phyloP scores from a whole-genome alignment of 2,888 invertebrate genomes.

The Colletes collaris region DNA sequence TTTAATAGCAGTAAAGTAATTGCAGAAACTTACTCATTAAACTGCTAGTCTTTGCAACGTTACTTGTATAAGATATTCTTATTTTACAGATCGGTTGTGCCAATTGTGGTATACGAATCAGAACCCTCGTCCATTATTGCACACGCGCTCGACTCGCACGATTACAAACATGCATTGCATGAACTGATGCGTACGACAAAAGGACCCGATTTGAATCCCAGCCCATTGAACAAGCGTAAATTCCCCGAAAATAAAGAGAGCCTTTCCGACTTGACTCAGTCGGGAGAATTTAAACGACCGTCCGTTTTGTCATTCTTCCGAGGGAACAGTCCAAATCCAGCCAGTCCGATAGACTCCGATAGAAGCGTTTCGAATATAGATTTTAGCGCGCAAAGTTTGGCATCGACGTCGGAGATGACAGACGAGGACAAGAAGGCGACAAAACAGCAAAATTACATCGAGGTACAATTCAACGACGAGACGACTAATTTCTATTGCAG shows the following conservation, averaged over 20 bases:
- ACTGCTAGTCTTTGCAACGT: too few relatives aligned
- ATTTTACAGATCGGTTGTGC: constrained; percentile 82
- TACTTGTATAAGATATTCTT: constrained; percentile 33
- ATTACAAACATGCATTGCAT: constrained; percentile 87
- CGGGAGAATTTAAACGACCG: constrained; percentile 78
- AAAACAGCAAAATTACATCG: constrained; percentile 83
- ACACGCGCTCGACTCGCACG: constrained; percentile 89
- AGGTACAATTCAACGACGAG: constrained; percentile 86
- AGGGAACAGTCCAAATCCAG: constrained; percentile 78
- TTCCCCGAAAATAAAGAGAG: constrained; percentile 82
- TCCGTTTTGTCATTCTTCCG: constrained; percentile 80
- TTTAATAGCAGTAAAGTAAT: too few relatives aligned
- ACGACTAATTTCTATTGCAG: constrained; percentile 94
- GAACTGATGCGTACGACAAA: constrained; percentile 80
- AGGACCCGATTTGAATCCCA: constrained; percentile 82
- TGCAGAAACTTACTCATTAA: too few relatives aligned
- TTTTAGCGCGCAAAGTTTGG: constrained; percentile 33
- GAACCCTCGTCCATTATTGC: constrained; percentile 94
- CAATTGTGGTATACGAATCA: constrained; percentile 90
- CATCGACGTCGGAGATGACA: constrained; percentile 58
- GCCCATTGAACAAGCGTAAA: constrained; percentile 84
- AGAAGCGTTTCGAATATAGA: constrained; percentile 68
- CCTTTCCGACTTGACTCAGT: constrained; percentile 72
- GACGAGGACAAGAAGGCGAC: constrained; percentile 78
- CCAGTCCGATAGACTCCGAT: constrained; percentile 77